A percentile compares a stretch with the other conserved stretches of the same genome.
Conservation (phyloP, 2,888 invertebrate species). For the Magallana nippona region DNA sequence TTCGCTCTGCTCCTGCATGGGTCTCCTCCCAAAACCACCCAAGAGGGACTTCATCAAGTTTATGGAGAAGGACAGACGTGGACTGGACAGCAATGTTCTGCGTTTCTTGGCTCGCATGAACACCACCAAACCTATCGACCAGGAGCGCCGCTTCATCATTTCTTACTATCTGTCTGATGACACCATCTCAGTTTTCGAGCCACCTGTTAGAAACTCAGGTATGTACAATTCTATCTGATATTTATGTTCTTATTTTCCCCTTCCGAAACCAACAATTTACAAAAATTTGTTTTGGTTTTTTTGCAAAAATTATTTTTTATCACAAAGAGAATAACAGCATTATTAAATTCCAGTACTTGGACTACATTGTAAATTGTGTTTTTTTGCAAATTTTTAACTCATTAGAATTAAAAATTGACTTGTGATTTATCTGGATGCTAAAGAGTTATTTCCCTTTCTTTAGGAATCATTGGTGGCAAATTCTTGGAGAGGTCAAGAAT, state of each 20-base stretch:
- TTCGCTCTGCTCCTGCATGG: slow-evolving; percentile 91
- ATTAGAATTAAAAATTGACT: too few species aligned
- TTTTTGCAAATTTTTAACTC: background rate
- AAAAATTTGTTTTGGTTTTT: too few species aligned
- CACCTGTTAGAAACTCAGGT: slow-evolving; percentile 79
- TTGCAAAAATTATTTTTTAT: too few species aligned
- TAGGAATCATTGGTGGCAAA: slow-evolving; percentile 80
- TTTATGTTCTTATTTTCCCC: too few species aligned
- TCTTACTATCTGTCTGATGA: slow-evolving; percentile 80
- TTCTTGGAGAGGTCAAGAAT: slow-evolving; percentile 79
- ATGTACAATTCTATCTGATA: slow-evolving; percentile 40
- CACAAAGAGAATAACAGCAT: too few species aligned
- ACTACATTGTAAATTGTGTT: too few species aligned
- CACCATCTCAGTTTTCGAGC: slow-evolving; percentile 79
- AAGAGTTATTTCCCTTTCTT: slow-evolving; percentile 42
- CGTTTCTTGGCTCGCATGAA: slow-evolving; percentile 90
- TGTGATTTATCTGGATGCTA: background rate
- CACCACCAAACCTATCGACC: slow-evolving; percentile 83
- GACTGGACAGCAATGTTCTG: slow-evolving; percentile 88
- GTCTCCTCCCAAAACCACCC: slow-evolving; percentile 89
- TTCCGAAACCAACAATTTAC: too few species aligned
- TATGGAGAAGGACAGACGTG: slow-evolving; percentile 87
- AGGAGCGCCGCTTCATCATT: slow-evolving; percentile 79
- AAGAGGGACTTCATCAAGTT: slow-evolving; percentile 90
- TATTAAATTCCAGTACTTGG: too few species aligned